Evolutionary conservation across 2,888 invertebrate genomes (phyloP).

Genomic region (Globia sparganii): DNA sequence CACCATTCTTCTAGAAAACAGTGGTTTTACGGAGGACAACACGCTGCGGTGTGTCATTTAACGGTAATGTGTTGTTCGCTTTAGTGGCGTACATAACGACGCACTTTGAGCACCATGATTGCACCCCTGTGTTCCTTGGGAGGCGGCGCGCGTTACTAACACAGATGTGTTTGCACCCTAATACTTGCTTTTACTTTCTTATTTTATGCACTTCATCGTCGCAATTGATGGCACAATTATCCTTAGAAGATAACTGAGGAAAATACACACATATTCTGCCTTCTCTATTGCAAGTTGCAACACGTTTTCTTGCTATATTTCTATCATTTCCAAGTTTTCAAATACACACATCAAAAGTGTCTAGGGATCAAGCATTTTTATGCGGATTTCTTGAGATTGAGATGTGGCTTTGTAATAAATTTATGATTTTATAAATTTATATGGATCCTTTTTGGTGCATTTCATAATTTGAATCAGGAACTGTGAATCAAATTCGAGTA

Average conservation of each 20-base stretch:
- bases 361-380: too few relatives aligned
- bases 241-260: background rate
- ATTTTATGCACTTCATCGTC: background rate
- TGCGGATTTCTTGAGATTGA: too few relatives aligned
- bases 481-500: too few relatives aligned
- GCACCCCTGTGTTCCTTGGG: background rate
- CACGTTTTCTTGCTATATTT: background rate
- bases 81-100: background rate
- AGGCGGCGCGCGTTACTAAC: background rate
- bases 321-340: background rate
- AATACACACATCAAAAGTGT: too few relatives aligned
- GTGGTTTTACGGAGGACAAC: background rate
- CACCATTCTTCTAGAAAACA: background rate
- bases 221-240: background rate
- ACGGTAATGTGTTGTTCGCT: background rate
- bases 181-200: background rate
- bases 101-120: background rate
- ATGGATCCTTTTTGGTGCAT: too few relatives aligned
- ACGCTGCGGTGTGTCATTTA: background rate
- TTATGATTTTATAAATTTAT: too few relatives aligned
- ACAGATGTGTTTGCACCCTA: background rate
- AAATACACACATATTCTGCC: background rate
- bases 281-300: background rate
- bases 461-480: too few relatives aligned
- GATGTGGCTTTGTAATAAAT: too few relatives aligned